Evolutionary conservation across 1,140 invertebrate species (phyloP), one percentile per base, ranked within the genome.

Genomic region (Adoxophyes honmai): DNA sequence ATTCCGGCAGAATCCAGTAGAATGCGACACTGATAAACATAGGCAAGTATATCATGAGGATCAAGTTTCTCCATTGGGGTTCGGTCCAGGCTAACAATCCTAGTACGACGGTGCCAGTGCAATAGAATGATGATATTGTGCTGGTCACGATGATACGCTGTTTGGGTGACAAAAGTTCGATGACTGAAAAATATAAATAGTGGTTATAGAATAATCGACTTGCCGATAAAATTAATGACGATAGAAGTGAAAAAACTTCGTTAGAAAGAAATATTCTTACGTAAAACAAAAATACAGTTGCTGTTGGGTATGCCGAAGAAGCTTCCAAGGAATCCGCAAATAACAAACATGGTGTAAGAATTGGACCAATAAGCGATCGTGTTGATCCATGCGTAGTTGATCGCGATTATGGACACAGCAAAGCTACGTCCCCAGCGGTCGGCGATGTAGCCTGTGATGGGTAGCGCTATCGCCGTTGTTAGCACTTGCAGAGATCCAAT

Each of bases 401-500:
- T 75, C 58, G 90, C 85, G 4, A 86, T 89, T 54, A 90, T 55
- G 9, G 92, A 82, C 38, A 94, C 72, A 1, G 91, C 81, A 14
- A 85, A 84, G 64, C 90, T 90, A 34, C 93, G 85, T 7, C 93
- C 93, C n/a, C n/a, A n/a, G n/a, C n/a, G n/a, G n/a, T n/a, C n/a
- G n/a, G n/a, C n/a, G n/a, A n/a, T n/a, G n/a, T 33, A 81, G 42
- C 92, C 92, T 7, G 90, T 88, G 34, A 93, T 79, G 7, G 91
- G 90, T 57, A 94, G 75, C 6, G 92, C 92, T 14, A 92, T 92
- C 34, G 91, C 62, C 64, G 91, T 93, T 62, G 93, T 92, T 6
- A 93, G 81, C 2, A 92, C 93, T 33, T 93, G 93, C 8, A 93
- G 81, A 3, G 92, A 93, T 92, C n/a, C n/a, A n/a, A n/a, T n/a